phyloP scores from a whole-genome alignment of 2,797 vertebrate species.

The Neomorphus geoffroyi region DNA sequence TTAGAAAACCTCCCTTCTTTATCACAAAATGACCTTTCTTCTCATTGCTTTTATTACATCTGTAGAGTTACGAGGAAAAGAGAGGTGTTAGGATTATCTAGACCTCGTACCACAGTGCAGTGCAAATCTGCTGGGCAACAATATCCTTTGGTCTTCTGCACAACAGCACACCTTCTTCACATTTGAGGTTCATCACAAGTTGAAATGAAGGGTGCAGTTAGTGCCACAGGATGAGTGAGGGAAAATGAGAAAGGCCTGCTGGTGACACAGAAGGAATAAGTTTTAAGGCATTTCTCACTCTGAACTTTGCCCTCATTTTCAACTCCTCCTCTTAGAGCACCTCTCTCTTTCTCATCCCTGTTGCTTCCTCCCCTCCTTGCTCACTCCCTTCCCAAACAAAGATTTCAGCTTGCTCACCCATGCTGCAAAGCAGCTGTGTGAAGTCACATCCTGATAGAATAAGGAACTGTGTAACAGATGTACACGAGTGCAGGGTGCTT shows the following conservation, averaged over 20 bases:
- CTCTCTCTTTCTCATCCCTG: not conserved
- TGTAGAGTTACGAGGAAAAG: not conserved
- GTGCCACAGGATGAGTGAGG: not conserved
- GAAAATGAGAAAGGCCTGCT: not conserved
- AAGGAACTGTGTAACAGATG: slow-evolving; percentile 68
- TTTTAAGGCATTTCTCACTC: not conserved
- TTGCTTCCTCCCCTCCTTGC: not conserved
- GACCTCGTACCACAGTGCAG: not conserved
- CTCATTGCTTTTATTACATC: not conserved
- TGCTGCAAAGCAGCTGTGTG: not conserved
- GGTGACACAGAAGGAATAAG: not conserved
- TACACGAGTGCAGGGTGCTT: not conserved
- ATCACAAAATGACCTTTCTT: not conserved
- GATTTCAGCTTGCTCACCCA: not conserved
- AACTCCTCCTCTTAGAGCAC: not conserved
- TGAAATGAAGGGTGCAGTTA: not conserved
- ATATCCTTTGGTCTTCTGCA: not conserved
- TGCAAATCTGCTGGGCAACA: not conserved
- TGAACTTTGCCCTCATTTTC: not conserved
- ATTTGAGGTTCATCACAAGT: not conserved
- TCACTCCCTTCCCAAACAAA: not conserved
- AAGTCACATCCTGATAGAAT: slow-evolving; percentile 76
- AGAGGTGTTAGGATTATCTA: not conserved
- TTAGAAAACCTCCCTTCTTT: not conserved
- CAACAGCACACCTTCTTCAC: not conserved